Evolutionary conservation across 2,113 vertebrate species (phyloP), one percentile per base, ranked within the genome.

Genomic region (Scophthalmus maximus): DNA sequence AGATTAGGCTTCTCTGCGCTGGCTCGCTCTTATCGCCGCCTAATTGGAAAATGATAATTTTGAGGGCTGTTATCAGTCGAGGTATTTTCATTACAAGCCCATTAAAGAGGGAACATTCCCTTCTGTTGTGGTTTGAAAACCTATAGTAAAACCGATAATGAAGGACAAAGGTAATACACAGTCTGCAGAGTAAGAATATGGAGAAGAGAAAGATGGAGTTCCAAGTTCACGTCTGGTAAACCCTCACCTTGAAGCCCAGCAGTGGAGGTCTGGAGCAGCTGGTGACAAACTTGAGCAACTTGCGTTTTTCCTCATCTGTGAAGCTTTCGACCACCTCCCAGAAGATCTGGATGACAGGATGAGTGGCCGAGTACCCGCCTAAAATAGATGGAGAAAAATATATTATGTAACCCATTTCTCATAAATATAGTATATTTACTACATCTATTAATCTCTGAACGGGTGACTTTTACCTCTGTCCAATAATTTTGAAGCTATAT

Each of bases 311-410:
- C 46, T 97, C 97, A 36, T 98, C 96, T 2, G 96, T 97, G 93
- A 99, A 99, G n/a, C 94, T 93, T 85, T 98, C 97, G 1, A 99
- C 98, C 15, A 99, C 97, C 71, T 95, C 96, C 98, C 98, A 99
- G 80, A 99, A 99, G 85, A 90, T 96, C 86, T 94, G 94, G 80
- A 99, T 99, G 50, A 99, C 98, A 0, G 97, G 95, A 77, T 99
- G 98, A 61, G 94, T 97, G 12, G 95, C 95, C 5, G 97, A 87
- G 78, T 99, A 99, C 20, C 98, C 98, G 34, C 98, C 98, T 99
- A 47, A n/a, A 57, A 10, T 51, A 44, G 25, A 44, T 6, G 46
- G 30, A 63, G 15, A 61, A 1, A 22, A 32, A 20, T 0, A 53
- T 1, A 29, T 55, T 20, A n/a, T 15, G n/a, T n/a, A 10, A 61